Conservation (phyloP, 2,113 vertebrate species). For the Ctenomys sociabilis region DNA sequence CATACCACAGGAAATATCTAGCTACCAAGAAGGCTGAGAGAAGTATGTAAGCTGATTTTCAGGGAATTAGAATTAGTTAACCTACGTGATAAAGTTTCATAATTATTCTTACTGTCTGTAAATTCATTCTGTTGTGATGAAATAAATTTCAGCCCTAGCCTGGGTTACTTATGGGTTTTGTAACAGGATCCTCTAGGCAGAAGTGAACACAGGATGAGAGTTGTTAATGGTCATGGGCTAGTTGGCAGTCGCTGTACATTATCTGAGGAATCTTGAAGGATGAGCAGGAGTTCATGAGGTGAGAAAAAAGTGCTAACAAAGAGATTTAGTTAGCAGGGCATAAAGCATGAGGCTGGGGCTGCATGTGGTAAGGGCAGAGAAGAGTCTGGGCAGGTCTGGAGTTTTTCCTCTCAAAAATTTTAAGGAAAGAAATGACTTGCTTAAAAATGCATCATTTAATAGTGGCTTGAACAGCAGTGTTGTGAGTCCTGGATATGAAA, state of each 20-base stretch:
- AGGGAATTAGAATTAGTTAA: neutral
- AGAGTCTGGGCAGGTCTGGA: neutral
- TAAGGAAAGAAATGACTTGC: neutral
- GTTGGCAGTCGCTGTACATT: no score
- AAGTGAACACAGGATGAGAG: neutral
- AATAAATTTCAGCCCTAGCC: neutral
- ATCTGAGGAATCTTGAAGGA: neutral
- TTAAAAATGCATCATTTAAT: neutral
- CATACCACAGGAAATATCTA: neutral
- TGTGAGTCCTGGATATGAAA: neutral
- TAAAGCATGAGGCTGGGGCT: neutral
- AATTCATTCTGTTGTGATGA: neutral
- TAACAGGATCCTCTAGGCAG: neutral
- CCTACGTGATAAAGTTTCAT: neutral
- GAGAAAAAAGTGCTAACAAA: neutral
- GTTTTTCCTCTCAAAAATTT: neutral
- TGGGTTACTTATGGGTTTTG: neutral
- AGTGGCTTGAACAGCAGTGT: neutral
- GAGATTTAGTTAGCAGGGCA: no score
- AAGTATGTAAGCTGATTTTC: neutral
- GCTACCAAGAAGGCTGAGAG: neutral
- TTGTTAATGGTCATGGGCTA: neutral
- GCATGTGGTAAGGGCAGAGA: neutral
- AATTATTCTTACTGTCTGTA: neutral
- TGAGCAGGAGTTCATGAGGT: neutral